A percentile compares a stretch with the other conserved stretches of the same genome.
phyloP scores from a whole-genome alignment of 1,140 invertebrate genomes.

The Amyelois transitella region DNA sequence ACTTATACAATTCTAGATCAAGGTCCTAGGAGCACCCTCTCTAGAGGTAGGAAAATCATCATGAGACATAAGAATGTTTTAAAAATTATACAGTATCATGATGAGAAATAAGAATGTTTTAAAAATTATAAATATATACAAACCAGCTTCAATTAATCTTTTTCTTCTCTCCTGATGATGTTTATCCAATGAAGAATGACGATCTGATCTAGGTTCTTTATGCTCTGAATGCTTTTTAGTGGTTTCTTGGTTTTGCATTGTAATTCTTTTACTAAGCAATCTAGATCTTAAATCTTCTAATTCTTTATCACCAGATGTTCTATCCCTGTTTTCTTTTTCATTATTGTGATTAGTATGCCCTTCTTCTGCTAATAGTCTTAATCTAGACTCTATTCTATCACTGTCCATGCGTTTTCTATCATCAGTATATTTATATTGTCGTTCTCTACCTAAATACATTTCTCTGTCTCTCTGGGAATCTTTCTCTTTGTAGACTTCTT shows the following conservation, averaged over 20 bases:
- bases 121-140: too few relatives aligned
- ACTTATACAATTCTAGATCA: too few relatives aligned
- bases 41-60: too few relatives aligned
- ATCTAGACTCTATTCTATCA: constrained; percentile 66
- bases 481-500: constrained; percentile 59
- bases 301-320: constrained; percentile 75
- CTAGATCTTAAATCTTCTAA: constrained; percentile 84
- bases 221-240: constrained; percentile 61
- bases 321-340: constrained; percentile 76
- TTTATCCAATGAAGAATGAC: constrained; percentile 65
- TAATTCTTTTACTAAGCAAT: constrained; percentile 78
- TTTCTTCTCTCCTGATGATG: constrained; percentile 79
- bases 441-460: constrained; percentile 45
- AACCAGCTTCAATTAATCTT: constrained; percentile 77
- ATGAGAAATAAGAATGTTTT: too few relatives aligned
- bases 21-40: too few relatives aligned
- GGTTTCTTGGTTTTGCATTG: constrained; percentile 71
- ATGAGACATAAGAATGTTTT: too few relatives aligned
- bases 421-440: constrained; percentile 74
- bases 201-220: constrained; percentile 49
- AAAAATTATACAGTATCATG: too few relatives aligned
- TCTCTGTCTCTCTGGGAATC: constrained; percentile 41
- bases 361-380: constrained; percentile 60
- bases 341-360: constrained; percentile 70
- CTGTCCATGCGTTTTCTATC: constrained; percentile 59